Percentiles rank a stretch among this genome's conserved stretches.
These are phyloP conservation scores for Trachymyrmex septentrionalis DNA, from an alignment of 1,140 invertebrate genomes.

Conservation along the genomic window DNA sequence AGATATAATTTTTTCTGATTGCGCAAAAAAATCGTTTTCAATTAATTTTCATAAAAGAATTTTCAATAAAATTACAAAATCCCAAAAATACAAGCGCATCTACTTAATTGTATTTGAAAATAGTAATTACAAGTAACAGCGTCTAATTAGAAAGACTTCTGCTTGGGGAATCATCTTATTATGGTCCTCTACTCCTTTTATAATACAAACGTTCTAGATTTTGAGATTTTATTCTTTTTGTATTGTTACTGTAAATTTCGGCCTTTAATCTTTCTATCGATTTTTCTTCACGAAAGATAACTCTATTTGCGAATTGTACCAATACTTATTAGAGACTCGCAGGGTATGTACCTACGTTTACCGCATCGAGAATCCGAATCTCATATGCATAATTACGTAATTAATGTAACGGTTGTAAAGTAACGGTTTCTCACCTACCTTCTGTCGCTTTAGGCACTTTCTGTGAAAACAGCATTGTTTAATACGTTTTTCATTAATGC, in stretches of 20 bases:
- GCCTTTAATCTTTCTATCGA: not conserved
- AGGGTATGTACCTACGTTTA: not conserved
- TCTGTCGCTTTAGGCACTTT: conserved; percentile 71
- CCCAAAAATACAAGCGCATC: not conserved
- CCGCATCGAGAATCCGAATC: not conserved
- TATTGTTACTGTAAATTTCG: not conserved
- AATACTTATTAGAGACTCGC: not conserved
- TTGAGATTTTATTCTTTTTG: not conserved
- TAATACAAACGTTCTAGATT: not conserved
- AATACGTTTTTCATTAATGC: conserved; percentile 46
- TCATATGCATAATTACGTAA: conserved; percentile 35
- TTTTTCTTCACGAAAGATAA: conserved; percentile 22
- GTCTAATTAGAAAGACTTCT: not conserved
- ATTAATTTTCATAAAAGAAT: not conserved
- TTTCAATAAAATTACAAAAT: not conserved
- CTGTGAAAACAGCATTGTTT: conserved; percentile 62
- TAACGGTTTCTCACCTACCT: conserved; percentile 53
- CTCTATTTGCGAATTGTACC: not conserved
- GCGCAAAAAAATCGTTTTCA: not conserved
- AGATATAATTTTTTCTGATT: not conserved
- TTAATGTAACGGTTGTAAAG: conserved; percentile 57
- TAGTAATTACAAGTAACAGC: not conserved
- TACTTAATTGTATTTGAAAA: conserved; percentile 11
- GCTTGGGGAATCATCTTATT: not conserved
- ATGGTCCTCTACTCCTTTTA: not conserved